Conservation (phyloP, 1,140 invertebrate genomes). For the Drosophila asahinai region DNA sequence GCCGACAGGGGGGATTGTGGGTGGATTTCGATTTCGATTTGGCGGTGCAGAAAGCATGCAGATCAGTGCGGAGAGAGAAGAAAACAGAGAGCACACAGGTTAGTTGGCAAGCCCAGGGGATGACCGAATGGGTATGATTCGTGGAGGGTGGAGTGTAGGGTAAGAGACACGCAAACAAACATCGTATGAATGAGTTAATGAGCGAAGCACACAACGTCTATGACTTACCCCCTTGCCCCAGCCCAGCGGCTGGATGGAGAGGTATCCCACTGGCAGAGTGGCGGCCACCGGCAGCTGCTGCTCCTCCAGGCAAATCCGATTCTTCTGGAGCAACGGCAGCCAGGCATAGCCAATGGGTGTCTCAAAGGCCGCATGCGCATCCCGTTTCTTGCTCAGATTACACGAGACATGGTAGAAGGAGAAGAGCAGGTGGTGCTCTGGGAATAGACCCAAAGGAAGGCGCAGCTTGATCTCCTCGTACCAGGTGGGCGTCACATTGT, state of each 20-base stretch:
- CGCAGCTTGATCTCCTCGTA: constrained; percentile 95
- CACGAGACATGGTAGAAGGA: constrained; percentile 96
- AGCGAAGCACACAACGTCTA: constrained; percentile 32
- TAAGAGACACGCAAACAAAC: constrained; percentile 37
- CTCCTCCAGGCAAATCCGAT: constrained; percentile 92
- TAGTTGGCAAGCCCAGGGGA: constrained; percentile 58
- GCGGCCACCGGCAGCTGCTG: constrained; percentile 93
- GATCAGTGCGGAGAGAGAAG: constrained; percentile 35
- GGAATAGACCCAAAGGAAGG: constrained; percentile 91
- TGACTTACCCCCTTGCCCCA: constrained; percentile 94
- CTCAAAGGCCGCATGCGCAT: constrained; percentile 89
- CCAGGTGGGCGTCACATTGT: constrained; percentile 93
- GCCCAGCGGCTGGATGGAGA: constrained; percentile 94
- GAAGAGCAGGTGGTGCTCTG: constrained; percentile 94
- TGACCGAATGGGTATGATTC: constrained; percentile 14
- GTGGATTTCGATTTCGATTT: constrained; percentile 11
- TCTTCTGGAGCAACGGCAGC: constrained; percentile 93
- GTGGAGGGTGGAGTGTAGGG: neutral
- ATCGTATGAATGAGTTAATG: constrained; percentile 63
- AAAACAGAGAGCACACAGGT: constrained; percentile 48
- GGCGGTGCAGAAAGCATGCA: constrained; percentile 44
- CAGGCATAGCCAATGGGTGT: constrained; percentile 96
- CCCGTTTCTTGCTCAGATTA: constrained; percentile 93
- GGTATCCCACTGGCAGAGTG: constrained; percentile 93
- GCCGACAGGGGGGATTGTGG: constrained; percentile 38